Evolutionary conservation across 53 echinoderm and acorn worm species (phyloP), one percentile per base, ranked within the genome.

Genomic region (Patiria pectinifera): DNA sequence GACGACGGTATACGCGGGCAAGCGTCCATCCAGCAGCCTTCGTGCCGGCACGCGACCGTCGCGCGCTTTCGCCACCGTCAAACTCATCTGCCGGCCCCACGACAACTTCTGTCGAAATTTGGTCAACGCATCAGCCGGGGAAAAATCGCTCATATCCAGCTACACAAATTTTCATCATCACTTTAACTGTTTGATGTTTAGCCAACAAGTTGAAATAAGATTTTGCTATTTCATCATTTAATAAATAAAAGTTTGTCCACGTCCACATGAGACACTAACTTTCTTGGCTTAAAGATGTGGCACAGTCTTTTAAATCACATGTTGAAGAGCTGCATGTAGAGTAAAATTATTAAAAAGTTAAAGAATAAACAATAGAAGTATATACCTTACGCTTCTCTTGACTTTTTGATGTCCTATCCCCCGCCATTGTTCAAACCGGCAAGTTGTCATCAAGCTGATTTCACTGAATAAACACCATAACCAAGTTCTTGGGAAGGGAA

Each of bases 321-420:
- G 53, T 53, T 53, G 53, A 53, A 53, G 53, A 53, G 53, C 53
- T 53, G 53, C 53, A 53, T 53, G 53, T 53, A 53, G 5, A 8
- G 53, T 53, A 53, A 18, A 15, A 6, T 69, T 15, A 8, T 69
- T 69, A 78, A 78, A 4, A 48, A 75, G 2, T 8, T 14, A 59
- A 74, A 48, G 26, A 53, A 86, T 19, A 86, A 71, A 71, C 22
- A 48, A 86, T n/a, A 71, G 19, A 71, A 15, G 6, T 24, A 19
- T 13, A 85, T 78, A 88, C 88, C 88, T 88, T 88, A 10, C 88
- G 88, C 61, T 78, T 88, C 35, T 88, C 88, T 19, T 88, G 88
- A 45, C 88, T 88, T 62, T 77, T 88, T 49, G 88, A 78, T 26
- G 78, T 78, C 44, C 66, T 88, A 66, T 78, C 88, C 44, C 76